A percentile compares a stretch with the other conserved stretches of the same genome.
These are phyloP conservation scores for Aphidoletes aphidimyza DNA, from an alignment of 2,888 invertebrate genomes.

Conservation along the genomic window DNA sequence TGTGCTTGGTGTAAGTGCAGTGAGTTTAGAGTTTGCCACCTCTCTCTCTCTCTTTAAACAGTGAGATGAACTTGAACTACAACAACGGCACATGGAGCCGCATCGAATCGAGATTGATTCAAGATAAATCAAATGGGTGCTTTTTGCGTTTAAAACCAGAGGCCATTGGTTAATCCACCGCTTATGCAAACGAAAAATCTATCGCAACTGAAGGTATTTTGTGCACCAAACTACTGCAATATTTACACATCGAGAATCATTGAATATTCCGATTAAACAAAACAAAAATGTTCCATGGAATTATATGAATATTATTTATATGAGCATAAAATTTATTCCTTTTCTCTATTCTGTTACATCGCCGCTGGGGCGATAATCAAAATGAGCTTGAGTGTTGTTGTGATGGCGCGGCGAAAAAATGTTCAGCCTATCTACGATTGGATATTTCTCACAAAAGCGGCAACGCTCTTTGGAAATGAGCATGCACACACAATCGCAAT, in stretches of 20 bases:
- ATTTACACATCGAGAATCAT: background rate
- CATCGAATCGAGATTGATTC: constrained; percentile 15
- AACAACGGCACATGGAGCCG: background rate
- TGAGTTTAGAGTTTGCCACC: constrained; percentile 21
- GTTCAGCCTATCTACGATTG: constrained; percentile 4
- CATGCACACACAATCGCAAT: background rate
- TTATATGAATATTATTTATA: constrained; percentile 40
- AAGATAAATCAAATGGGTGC: constrained; percentile 54
- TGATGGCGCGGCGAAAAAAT: background rate
- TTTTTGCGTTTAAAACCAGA: background rate
- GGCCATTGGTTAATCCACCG: background rate
- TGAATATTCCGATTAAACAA: background rate
- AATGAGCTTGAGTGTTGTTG: background rate
- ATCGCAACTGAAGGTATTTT: no score
- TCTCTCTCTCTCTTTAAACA: background rate
- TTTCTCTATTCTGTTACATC: background rate
- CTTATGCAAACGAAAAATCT: background rate
- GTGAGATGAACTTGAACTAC: background rate
- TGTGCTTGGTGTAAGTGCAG: no score
- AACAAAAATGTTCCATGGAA: no score
- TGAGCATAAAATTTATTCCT: constrained; percentile 12
- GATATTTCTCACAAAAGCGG: background rate
- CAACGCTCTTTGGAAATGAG: background rate
- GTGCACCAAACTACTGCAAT: background rate
- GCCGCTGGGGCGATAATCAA: constrained; percentile 42